Evolutionary conservation across 2,888 invertebrate species (phyloP).

Genomic region (Tholera decimalis): DNA sequence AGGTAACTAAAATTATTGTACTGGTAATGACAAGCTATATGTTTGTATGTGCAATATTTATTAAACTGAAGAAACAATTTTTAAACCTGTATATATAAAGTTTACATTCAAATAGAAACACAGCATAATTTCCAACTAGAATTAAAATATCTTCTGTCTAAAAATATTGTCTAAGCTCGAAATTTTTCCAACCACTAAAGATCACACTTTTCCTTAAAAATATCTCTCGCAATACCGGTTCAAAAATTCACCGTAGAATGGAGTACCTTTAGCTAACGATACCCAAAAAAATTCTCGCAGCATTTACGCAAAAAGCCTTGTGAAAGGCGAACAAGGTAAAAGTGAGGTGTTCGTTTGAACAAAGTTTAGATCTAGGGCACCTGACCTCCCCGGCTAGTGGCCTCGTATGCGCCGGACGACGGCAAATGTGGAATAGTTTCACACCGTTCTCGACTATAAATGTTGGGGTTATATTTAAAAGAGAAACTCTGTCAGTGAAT

Average conservation of each 20-base stretch:
- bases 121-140: no score
- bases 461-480: constrained; percentile 17
- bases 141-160: background rate
- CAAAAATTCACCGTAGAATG: constrained; percentile 30
- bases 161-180: background rate
- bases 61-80: no score
- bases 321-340: constrained; percentile 50
- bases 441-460: constrained; percentile 20
- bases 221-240: constrained; percentile 6
- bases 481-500: constrained; percentile 17
- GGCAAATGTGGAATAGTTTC: constrained; percentile 19
- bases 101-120: no score
- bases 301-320: constrained; percentile 54
- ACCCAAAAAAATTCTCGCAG: constrained; percentile 31
- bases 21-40: no score
- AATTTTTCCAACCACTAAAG: background rate
- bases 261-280: constrained; percentile 20
- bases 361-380: constrained; percentile 40
- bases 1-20: no score
- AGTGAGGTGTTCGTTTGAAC: constrained; percentile 29
- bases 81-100: no score
- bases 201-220: background rate
- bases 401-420: constrained; percentile 8
- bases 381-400: constrained; percentile 32
- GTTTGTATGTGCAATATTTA: no score